These are phyloP conservation scores for Porphyrio hochstetteri DNA, from an alignment of 2,113 vertebrate genomes.

Conservation along the genomic window DNA sequence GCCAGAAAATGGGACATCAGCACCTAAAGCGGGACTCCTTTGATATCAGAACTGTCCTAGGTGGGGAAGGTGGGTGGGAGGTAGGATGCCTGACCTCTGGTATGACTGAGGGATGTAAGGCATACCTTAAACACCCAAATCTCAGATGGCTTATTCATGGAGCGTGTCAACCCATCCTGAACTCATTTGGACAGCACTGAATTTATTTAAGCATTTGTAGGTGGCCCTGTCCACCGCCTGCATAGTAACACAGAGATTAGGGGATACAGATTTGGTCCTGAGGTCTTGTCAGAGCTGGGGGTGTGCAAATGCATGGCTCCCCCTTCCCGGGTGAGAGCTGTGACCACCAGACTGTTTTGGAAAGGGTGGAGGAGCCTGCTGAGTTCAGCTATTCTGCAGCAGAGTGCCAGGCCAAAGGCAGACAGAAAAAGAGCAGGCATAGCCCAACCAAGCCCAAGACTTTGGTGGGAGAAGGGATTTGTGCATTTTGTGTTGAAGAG, in stretches of 20 bases:
- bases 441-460: background rate
- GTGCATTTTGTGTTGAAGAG: background rate
- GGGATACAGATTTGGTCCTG: background rate
- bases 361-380: constrained; percentile 19
- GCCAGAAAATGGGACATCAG: background rate
- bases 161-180: background rate
- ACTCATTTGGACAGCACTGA: background rate
- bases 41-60: background rate
- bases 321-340: background rate
- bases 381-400: constrained; percentile 25
- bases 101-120: background rate
- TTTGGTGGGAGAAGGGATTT: background rate
- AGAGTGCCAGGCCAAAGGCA: constrained; percentile 9
- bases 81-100: background rate
- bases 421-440: background rate
- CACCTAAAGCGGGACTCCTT: background rate
- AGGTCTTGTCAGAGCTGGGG: background rate
- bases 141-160: background rate
- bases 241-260: background rate
- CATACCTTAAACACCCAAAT: background rate
- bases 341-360: constrained; percentile 38
- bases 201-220: background rate
- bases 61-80: background rate
- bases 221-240: background rate
- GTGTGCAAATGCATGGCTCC: background rate